A percentile compares a stretch with the other conserved stretches of the same genome.
These are phyloP conservation scores for Monochamus saltuarius DNA, from an alignment of 1,140 invertebrate species.

Conservation along the genomic window DNA sequence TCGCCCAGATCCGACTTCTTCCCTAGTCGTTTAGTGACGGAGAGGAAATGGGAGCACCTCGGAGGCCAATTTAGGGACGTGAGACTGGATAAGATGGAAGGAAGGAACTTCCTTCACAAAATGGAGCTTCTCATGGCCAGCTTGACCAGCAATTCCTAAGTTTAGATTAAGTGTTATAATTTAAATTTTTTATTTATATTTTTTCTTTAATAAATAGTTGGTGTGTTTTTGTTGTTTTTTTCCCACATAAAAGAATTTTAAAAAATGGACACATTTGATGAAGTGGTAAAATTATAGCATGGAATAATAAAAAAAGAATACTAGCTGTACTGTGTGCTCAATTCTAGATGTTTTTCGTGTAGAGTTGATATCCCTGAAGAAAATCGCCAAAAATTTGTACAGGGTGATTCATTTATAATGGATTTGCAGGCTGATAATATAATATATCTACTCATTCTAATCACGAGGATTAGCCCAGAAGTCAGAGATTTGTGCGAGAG, in stretches of 20 bases:
- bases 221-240: not conserved
- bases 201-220: not conserved
- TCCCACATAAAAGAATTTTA: not conserved
- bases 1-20: constrained; percentile 85
- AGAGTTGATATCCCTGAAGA: too few species aligned
- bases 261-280: too few species aligned
- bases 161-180: constrained; percentile 7
- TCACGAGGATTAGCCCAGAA: too few species aligned
- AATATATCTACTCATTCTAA: too few species aligned
- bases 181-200: not conserved
- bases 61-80: constrained; percentile 89
- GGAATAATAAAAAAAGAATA: too few species aligned
- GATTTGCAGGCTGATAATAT: too few species aligned
- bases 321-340: too few species aligned
- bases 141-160: constrained; percentile 64
- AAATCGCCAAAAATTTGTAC: too few species aligned
- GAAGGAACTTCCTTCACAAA: constrained; percentile 95
- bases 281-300: too few species aligned
- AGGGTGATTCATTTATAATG: too few species aligned
- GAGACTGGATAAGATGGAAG: constrained; percentile 91
- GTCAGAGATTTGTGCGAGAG: too few species aligned
- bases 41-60: constrained; percentile 89
- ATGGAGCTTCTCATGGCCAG: constrained; percentile 96
- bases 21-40: constrained; percentile 80
- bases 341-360: too few species aligned